Evolutionary conservation across 2,113 vertebrate species (phyloP), one percentile per base, ranked within the genome.

Genomic region (Triplophysa dalaica): DNA sequence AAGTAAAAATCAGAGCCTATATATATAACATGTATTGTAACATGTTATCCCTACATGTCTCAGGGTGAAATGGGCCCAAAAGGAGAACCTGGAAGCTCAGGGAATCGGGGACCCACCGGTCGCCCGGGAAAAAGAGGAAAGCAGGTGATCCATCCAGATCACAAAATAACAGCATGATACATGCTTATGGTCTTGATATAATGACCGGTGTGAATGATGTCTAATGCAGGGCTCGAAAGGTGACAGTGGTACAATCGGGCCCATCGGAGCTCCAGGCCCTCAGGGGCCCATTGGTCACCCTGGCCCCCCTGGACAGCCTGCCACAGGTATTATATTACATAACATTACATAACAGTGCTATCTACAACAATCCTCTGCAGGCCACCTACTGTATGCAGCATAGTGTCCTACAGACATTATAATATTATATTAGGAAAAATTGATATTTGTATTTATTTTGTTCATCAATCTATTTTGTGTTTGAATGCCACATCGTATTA

Each of bases 21-120:
- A 52, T 52, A 52, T 14, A 52, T 17, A 1, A 12, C 5, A 58
- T 58, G 19, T 9, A 58, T 21, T 21, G n/a, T 21, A 21, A 58
- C 19, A 21, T 19, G 5, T 19, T 19, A 56, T 54, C 52, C 52
- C 4, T 54, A 17, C 48, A 41, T 74, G 29, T 61, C 72, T 33
- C 85, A 99, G 98, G 98, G 98, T 84, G 98, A 99, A 92, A 95
- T 98, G 96, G 98, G 98, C 84, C 96, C 98, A 7, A 98, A 98
- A 85, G 98, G 98, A 82, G 96, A 97, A 66, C 92, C 94, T 68
- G 98, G 98, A 77, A 89, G 90, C 29, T 90, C 95, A 54, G 98
- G 98, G 85, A 95, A 95, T 88, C 94, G 98, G 89, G 97, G 98
- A 86, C 96, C 97, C 56, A 97, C 95, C 2, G 98, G 98, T 81